Percentiles rank a stretch among this genome's conserved stretches.
Conservation (phyloP, 1,140 invertebrate species). For the Rhynchophorus ferrugineus region DNA sequence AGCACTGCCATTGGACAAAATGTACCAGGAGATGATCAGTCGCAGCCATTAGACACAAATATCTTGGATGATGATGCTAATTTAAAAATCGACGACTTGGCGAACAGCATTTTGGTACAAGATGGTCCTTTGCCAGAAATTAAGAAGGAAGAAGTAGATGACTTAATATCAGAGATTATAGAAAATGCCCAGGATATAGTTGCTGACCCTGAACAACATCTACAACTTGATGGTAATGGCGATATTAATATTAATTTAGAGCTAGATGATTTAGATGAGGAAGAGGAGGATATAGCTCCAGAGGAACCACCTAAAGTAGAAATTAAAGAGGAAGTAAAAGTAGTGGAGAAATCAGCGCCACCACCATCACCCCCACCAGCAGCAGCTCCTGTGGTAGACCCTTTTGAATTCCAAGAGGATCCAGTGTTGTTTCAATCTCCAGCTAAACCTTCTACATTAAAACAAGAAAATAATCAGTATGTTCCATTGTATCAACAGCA, state of each 20-base stretch:
- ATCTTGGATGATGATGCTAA: constrained; percentile 35
- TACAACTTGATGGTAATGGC: constrained; percentile 36
- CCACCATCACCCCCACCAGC: background rate
- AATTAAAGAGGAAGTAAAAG: background rate
- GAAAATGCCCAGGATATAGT: constrained; percentile 38
- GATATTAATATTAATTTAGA: constrained; percentile 38
- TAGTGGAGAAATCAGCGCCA: background rate
- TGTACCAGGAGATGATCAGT: constrained; percentile 1
- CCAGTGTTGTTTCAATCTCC: constrained; percentile 32
- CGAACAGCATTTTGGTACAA: constrained; percentile 34
- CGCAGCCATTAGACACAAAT: constrained; percentile 21
- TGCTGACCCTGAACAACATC: constrained; percentile 37
- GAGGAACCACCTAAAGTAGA: constrained; percentile 1
- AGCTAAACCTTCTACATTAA: constrained; percentile 21
- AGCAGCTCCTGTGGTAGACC: constrained; percentile 41
- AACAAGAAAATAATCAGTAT: constrained; percentile 21
- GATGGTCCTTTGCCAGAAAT: constrained; percentile 38
- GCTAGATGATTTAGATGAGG: constrained; percentile 35
- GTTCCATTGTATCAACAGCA: constrained; percentile 22
- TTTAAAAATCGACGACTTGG: constrained; percentile 38
- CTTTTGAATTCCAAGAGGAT: constrained; percentile 40
- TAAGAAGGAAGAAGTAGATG: constrained; percentile 39
- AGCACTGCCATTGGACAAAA: constrained; percentile 19
- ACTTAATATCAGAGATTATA: constrained; percentile 38
- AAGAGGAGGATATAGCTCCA: constrained; percentile 26